Base-by-base conservation (phyloP, 1,140 invertebrate species). In the Drosophila hydei region DNA sequence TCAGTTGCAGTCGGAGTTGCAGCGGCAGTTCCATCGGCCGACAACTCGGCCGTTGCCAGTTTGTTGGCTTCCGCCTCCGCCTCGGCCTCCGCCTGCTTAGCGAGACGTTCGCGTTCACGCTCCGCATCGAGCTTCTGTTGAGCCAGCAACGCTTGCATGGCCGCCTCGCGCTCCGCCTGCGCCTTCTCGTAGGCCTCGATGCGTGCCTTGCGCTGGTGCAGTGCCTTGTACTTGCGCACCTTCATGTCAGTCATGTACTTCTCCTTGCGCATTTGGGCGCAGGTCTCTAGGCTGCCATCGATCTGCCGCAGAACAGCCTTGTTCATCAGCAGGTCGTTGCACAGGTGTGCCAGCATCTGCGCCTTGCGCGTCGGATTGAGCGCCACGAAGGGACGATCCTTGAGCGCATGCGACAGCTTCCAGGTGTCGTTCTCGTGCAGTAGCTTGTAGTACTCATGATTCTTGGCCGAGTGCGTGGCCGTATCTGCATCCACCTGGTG, bases 281-380 rank as follows among this genome's bases (percentile, higher is more conserved):
- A 94, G 38, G 94, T 95, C 61, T 97, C 96, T 27, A 97, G 92
- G 36, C 95, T 95, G 19, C 93, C 94, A 70, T 97, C 96, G 48
- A 97, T 95, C 92, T 97, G 96, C 11, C 94, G 93, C 73, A 97
- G 93, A 71, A 98, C 95, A 40, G 96, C 94, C 92, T 98, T 97
- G 91, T 98, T 98, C 92, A 97, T 97, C 47, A 98, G 92, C 76
- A 99, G 93, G 92, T 99, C 97, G 92, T 99, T 97, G 92, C 97
- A 98, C 2, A 99, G 93, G 92, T 97, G 98, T 3, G 96, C 96
- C 27, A 99, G 92, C 89, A 98, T 97, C 65, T 96, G 94, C 0
- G 96, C 95, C 91, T 99, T 99, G 58, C 96, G 94, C 1, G 96
- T 96, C 5, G 97, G 94, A 92, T 96, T 97, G 4, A 98, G 92